phyloP scores from a whole-genome alignment of 1,140 invertebrate species.

The Pemphigus obesinymphae region DNA sequence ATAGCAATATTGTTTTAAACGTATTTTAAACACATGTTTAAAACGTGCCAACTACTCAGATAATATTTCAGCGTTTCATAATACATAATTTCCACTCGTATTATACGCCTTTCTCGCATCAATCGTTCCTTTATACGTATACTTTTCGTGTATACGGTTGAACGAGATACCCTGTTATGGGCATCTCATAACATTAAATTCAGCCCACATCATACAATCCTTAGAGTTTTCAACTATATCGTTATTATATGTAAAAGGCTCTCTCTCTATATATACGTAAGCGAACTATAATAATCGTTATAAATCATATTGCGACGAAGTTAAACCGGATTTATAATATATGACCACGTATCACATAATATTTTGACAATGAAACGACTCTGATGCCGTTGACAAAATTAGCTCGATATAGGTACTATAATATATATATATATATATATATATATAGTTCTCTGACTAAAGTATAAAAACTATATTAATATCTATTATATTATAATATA shows the following conservation, averaged over 20 bases:
- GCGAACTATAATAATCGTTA: constrained; percentile 7
- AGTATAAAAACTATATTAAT: neutral
- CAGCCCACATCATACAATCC: neutral
- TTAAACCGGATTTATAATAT: neutral
- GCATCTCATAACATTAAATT: neutral
- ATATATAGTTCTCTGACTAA: too few relatives aligned
- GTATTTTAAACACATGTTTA: too few relatives aligned
- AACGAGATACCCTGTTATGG: constrained; percentile 30
- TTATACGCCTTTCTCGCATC: neutral
- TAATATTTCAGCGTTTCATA: too few relatives aligned
- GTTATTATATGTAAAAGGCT: neutral
- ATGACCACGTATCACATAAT: neutral
- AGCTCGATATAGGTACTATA: neutral
- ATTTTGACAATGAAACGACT: neutral
- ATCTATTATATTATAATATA: too few relatives aligned
- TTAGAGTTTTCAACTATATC: neutral
- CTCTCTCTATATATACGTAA: neutral
- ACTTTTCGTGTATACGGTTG: neutral
- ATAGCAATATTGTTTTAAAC: too few relatives aligned
- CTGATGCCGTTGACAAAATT: neutral
- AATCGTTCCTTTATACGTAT: neutral
- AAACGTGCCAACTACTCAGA: too few relatives aligned
- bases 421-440: too few relatives aligned
- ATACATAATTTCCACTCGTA: neutral
- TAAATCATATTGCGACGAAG: constrained; percentile 18